Evolutionary conservation across 2,888 invertebrate genomes (phyloP), one percentile per base, ranked within the genome.

Genomic region (Urechis unicinctus): DNA sequence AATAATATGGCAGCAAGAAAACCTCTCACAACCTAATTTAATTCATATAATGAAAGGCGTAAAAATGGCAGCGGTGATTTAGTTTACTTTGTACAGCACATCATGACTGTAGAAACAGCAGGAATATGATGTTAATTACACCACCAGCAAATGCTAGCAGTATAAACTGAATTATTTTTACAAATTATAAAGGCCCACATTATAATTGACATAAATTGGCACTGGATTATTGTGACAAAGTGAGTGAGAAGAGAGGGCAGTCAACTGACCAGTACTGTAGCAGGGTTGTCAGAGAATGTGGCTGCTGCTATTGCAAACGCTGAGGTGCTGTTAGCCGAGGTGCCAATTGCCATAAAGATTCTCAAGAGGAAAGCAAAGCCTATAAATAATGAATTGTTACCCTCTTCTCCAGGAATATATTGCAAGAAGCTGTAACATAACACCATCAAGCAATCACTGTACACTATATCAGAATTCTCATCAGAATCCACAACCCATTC

Each of bases 221-320:
- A n/a, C n/a, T n/a, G n/a, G n/a, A n/a, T n/a, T n/a, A n/a, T n/a
- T n/a, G n/a, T n/a, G n/a, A n/a, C n/a, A n/a, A n/a, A n/a, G n/a
- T n/a, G n/a, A n/a, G n/a, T n/a, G n/a, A 46, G 22, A 50, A 50
- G 9, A 17, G 52, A 51, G n/a, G 50, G n/a, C 50, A n/a, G 22
- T 17, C 28, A 24, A 9, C 17, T 21, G 50, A 45, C 36, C 36
- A 36, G 36, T 13, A 89, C 89, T 4, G 87, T 87, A 0, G 88
- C 88, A 0, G 91, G 86, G 70, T 88, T 87, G 61, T 91, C 83
- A 0, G 91, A 89, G 78, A 92, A 92, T 78, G 90, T 89, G 74
- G 87, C 87, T 46, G 91, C 90, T 62, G 89, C 88, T 65, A 91
- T 88, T 1, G 90, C 88, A 74, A 91, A 91, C 65, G 88, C 87